Base-by-base conservation (phyloP, 1,140 invertebrate species). In the Cataglyphis hispanica region DNA sequence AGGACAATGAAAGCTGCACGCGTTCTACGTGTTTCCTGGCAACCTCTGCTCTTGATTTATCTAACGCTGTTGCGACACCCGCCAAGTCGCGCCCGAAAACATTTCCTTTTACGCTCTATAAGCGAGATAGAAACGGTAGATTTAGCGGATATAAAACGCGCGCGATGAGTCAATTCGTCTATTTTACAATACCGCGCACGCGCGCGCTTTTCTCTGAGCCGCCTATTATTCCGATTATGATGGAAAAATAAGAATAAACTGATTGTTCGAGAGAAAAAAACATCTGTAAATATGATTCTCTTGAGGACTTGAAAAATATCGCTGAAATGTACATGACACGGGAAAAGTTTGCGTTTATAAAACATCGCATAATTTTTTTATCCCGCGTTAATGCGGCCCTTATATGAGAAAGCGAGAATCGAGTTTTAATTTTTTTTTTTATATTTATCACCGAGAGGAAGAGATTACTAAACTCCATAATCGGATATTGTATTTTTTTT, bases 1-100 rank as follows among this genome's bases (percentile, higher is more conserved):
- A 78, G 87, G 70, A 89, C 87, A 87, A 88, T 89, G 87, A 89
- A 88, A 88, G 53, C 83, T 66, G 53, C 87, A 34, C 60, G 66
- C 63, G 87, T 87, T 87, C 87, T 76, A 86, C 81, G 75, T 89
- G 86, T 80, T 81, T 76, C 87, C 61, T 46, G 85, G 86, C 67
- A 87, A 87, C 75, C 87, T 89, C 87, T 81, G 83, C 86, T 75
- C 87, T 70, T 87, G 87, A 89, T 89, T 89, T 89, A 89, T 89
- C 81, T 76, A 64, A 89, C 86, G 58, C 66, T 84, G 67, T 67
- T 81, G 80, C 76, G 74, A 77, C 87, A 87, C 72, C 85, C 77
- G 46, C 43, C 11, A 61, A 66, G 85, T 83, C 76, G 85, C 86
- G 40, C 75, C 50, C 61, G 74, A 80, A 89, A 85, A 31, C 74